Evolutionary conservation across 2,888 invertebrate species (phyloP).

Genomic region (Petrolisthes cinctipes): DNA sequence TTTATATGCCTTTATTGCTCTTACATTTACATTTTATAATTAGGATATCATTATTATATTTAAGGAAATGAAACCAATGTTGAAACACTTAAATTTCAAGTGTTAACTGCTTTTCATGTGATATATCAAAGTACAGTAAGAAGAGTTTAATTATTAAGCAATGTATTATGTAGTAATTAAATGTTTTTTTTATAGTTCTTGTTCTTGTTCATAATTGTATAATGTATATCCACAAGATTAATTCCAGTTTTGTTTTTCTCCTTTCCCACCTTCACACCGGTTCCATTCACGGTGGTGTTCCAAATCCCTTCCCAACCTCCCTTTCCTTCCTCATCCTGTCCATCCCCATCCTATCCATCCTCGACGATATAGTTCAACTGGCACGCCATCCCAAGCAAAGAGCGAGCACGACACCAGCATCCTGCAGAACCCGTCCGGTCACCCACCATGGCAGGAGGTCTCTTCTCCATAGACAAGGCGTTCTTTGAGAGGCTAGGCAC

Average conservation of each 20-base stretch:
- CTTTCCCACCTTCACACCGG: too few species aligned
- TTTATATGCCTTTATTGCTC: too few species aligned
- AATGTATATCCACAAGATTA: not conserved
- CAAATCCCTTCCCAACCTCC: not conserved
- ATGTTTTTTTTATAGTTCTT: too few species aligned
- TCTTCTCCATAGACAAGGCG: conserved; percentile 92
- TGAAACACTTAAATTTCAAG: too few species aligned
- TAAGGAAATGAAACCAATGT: too few species aligned
- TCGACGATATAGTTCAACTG: conserved; percentile 86
- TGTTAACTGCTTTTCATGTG: too few species aligned
- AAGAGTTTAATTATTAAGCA: too few species aligned
- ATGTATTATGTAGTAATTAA: too few species aligned
- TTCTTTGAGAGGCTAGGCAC: conserved; percentile 97
- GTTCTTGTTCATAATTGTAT: not conserved
- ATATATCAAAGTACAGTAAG: too few species aligned
- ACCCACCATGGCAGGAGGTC: conserved; percentile 98
- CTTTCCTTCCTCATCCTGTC: not conserved
- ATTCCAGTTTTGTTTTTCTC: not conserved
- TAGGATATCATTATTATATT: too few species aligned
- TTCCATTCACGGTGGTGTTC: not conserved
- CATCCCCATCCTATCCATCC: not conserved
- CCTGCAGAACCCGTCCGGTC: conserved; percentile 94
- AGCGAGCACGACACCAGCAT: conserved; percentile 86
- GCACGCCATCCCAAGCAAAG: conserved; percentile 96
- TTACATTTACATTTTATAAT: too few species aligned